Percentiles rank a stretch among this genome's conserved stretches.
These are phyloP conservation scores for Champsocephalus gunnari DNA, from an alignment of 2,797 vertebrate species.

Conservation along the genomic window DNA sequence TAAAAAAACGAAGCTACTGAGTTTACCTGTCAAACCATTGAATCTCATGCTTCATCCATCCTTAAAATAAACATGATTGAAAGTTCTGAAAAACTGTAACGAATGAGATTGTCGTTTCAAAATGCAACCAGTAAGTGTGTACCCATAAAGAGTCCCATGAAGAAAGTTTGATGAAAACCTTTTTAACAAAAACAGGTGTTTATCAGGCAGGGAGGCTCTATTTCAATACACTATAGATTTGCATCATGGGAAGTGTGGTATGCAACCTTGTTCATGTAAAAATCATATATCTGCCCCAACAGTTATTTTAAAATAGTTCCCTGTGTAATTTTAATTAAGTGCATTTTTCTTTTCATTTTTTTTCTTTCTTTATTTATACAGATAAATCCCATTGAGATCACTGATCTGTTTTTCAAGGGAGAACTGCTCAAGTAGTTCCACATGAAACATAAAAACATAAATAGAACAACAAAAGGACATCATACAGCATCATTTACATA, in stretches of 20 bases:
- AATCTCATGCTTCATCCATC: neutral
- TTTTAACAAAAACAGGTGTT: neutral
- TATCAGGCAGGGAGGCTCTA: slow-evolving; percentile 1
- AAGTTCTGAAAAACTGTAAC: neutral
- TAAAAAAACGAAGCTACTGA: neutral
- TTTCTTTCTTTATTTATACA: too few species aligned
- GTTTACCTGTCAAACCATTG: neutral
- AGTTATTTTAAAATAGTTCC: neutral
- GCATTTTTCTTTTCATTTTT: too few species aligned
- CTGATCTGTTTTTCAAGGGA: too few species aligned
- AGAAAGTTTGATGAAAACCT: too few species aligned
- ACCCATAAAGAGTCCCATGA: neutral
- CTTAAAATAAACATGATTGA: neutral
- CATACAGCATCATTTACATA: too few species aligned
- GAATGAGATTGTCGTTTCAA: neutral
- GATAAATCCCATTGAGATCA: too few species aligned
- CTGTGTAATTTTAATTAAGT: too few species aligned
- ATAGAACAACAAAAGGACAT: too few species aligned
- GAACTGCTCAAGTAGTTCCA: neutral
- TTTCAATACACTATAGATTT: neutral
- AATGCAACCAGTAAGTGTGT: neutral
- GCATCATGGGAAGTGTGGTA: neutral
- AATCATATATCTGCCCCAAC: neutral
- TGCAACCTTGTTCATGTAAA: neutral
- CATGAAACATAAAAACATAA: too few species aligned